Evolutionary conservation across 2,888 invertebrate species (phyloP), one percentile per base, ranked within the genome.

Genomic region (Trachelus tabidus): DNA sequence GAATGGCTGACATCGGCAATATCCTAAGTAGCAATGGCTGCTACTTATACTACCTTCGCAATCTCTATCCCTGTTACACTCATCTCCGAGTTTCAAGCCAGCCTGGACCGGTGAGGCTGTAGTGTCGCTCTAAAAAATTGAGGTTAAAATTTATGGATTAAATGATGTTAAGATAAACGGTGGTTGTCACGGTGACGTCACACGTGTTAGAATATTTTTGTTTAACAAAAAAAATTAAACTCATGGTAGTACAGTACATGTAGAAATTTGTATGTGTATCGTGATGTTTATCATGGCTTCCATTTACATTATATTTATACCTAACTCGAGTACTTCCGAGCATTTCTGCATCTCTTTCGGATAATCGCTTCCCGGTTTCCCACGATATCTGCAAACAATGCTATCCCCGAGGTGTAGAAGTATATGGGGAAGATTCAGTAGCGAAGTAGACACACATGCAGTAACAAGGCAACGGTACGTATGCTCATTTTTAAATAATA

Each of bases 1-100:
- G 92, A 96, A 97, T 56, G 97, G 95, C 91, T 95, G 95, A 92
- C 97, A 97, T 79, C 94, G 94, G 92, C 97, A 97, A 83, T 94
- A 93, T 85, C 96, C 96, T 88, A 93, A 92, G 83, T 93, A 92
- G 91, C 96, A 96, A 81, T 93, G 93, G 82, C 95, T 94, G 87
- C 95, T 94, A 79, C 92, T 91, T 81, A 95, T 93, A 76, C 92
- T 90, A 73, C 92, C 92, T 83, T 93, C 93, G 91, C 96, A 96
- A 85, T 96, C 95, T 84, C 92, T 92, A 88, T 94, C 94, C 77
- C 92, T 92, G 82, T 92, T 93, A 90, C 96, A 96, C 82, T 92
- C 92, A 79, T 94, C 93, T 37, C 95, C 96, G 76, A 96, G 90
- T 76, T 91, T 92, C 73, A 91, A 86, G 76, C 86, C 88, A 69